phyloP scores from a whole-genome alignment of 1,140 invertebrate species.

The Ceratosolen fusciceps region DNA sequence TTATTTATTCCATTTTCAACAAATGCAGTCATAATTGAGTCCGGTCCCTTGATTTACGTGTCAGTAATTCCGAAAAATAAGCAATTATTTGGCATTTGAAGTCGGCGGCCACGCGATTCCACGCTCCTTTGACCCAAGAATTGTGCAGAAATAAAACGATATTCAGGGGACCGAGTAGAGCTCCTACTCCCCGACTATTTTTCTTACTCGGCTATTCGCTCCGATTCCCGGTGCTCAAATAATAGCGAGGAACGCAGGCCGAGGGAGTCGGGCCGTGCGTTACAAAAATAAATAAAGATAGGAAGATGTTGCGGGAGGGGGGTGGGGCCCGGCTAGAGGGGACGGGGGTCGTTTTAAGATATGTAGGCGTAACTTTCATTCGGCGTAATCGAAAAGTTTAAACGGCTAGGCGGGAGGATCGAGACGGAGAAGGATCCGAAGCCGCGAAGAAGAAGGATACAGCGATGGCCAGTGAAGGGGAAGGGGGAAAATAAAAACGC shows the following conservation, averaged over 20 bases:
- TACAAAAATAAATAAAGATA: not conserved
- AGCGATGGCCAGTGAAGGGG: too few relatives aligned
- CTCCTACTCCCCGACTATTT: not conserved
- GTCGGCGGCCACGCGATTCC: not conserved
- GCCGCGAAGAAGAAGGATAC: not conserved
- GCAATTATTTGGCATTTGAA: not conserved
- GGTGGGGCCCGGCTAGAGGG: not conserved
- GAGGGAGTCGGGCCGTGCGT: too few relatives aligned
- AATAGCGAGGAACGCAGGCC: not conserved
- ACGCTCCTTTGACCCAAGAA: not conserved
- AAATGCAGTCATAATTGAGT: not conserved
- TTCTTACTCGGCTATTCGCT: not conserved
- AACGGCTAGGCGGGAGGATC: conserved; percentile 16
- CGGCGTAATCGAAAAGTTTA: conserved; percentile 19
- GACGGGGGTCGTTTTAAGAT: not conserved
- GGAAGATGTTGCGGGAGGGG: not conserved
- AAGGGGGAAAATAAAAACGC: not conserved
- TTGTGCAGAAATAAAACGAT: not conserved
- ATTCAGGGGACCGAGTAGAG: not conserved
- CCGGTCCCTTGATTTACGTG: not conserved
- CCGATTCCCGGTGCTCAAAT: not conserved
- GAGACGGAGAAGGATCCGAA: not conserved
- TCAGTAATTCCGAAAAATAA: not conserved
- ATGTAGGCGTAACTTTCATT: not conserved
- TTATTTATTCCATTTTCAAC: not conserved